Base-by-base conservation (phyloP, 2,113 vertebrate genomes). In the Sitta europaea region DNA sequence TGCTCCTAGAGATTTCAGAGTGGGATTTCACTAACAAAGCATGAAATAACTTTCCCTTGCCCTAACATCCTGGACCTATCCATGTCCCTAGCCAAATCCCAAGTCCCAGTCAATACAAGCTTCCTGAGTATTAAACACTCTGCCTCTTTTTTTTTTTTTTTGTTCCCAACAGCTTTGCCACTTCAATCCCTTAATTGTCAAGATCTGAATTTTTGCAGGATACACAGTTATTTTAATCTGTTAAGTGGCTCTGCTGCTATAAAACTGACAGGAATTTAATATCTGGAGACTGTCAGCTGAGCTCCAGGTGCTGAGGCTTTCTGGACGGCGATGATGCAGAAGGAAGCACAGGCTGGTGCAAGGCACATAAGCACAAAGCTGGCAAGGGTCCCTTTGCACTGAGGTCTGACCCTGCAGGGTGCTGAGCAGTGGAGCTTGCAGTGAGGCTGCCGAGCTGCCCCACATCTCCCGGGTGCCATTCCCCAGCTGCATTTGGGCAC, bases 191-290 rank as follows among this genome's bases (percentile, higher is more conserved):
- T 80, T 97, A 95, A 96, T 95, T 78, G 73, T 81, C 21, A 75
- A 93, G 80, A 91, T 93, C 48, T 80, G 85, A 87, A 87, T 95
- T 97, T 97, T 62, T 93, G 90, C 85, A 95, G 80, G 70, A 86
- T 84, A 90, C 86, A 79, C 76, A 86, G 77, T 91, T 96, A 88
- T 91, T 96, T 94, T 97, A 96, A 97, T 95, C 92, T 96, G 95
- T 89, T 97, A 97, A 97, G 96, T 92, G 91, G 77, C 63, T 95
- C 90, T 81, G 82, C 85, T 91, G 94, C 92, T 92, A 45, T 82
- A 92, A 95, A 95, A 96, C 78, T 88, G 84, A 92, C 75, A 92
- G 58, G 58, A 91, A 94, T 92, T 81, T 97, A 96, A 50, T 88
- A 91, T 76, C 89, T 90, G 86, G 92, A 94, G 68, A 82, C 86